Evolutionary conservation across 2,888 invertebrate genomes (phyloP), one percentile per base, ranked within the genome.

Genomic region (Sinelater perroti): DNA sequence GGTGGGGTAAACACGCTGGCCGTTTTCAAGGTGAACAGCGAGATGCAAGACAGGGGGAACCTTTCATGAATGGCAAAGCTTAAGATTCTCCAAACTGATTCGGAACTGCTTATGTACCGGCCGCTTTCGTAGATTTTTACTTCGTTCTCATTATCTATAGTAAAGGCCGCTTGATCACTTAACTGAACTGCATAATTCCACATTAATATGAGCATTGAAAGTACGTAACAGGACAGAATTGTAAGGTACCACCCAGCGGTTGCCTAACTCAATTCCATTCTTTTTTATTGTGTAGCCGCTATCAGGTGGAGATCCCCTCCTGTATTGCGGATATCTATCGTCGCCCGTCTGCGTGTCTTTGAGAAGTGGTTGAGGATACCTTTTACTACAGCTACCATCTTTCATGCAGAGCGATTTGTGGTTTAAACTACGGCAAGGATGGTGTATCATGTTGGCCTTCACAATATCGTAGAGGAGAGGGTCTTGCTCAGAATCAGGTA

Each of bases 31-130:
- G 44, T 67, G 64, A 5, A 63, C 51, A 7, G 63, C 67, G 47
- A 71, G 64, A 63, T 69, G 71, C 10, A 62, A 33, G 61, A 70
- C 70, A 55, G 68, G 50, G 17, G 70, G 72, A 50, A 28, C 24
- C 69, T 26, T 67, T 74, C 72, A 59, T 74, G 71, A 3, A 66
- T 56, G 1, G 55, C 26, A 49, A 64, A 64, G 8, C 14, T 13
- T 10, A 67, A 59, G 20, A 67, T 64, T 1, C 63, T 36, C 60
- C 70, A 75, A 16, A 68, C 44, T 6, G 71, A 71, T 67, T 74
- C 71, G 17, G 63, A 65, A 21, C 62, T 67, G 46, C 66, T 72
- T 8, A 72, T 56, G 53, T 70, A 72, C 8, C 33, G 56, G 7
- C 31, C 45, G 3, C 71, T 55, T 67, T 70, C 67, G 55, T 66